A percentile compares a stretch with the other conserved stretches of the same genome.
Conservation (phyloP, 92 coral and sea anemone genomes). For the Parazoanthus darwini region DNA sequence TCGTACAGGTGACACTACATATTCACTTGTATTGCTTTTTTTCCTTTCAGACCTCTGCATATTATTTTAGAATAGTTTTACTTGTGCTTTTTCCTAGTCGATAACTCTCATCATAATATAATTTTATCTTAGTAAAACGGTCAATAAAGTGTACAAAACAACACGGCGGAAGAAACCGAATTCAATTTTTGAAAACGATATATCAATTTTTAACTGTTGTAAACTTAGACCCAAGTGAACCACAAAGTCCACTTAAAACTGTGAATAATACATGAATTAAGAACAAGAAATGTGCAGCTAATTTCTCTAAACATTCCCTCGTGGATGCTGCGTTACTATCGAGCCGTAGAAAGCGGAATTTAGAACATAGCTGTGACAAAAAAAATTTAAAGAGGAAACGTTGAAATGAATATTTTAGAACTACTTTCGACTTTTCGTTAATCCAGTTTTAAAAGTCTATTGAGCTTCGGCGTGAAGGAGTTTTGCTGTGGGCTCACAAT, state of each 20-base stretch:
- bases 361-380: neutral
- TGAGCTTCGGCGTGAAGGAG: constrained; percentile 22
- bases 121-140: neutral
- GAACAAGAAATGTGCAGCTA: constrained; percentile 40
- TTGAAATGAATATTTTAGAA: neutral
- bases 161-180: neutral
- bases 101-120: neutral
- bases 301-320: constrained; percentile 26
- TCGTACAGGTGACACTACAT: constrained; percentile 14
- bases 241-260: constrained; percentile 5
- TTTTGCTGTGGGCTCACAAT: constrained; percentile 31
- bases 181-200: neutral
- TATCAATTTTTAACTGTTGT: neutral
- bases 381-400: neutral
- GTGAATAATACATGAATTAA: constrained; percentile 21
- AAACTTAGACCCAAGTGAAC: neutral
- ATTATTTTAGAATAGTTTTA: neutral
- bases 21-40: neutral
- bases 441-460: constrained; percentile 35
- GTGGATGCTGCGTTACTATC: constrained; percentile 7
- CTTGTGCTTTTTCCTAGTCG: neutral
- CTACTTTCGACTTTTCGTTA: neutral
- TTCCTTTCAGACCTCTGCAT: constrained; percentile 6
- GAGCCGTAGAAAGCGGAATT: neutral
- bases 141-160: neutral